Conservation (phyloP, 2,113 vertebrate genomes). For the Himantopus leucocephalus region DNA sequence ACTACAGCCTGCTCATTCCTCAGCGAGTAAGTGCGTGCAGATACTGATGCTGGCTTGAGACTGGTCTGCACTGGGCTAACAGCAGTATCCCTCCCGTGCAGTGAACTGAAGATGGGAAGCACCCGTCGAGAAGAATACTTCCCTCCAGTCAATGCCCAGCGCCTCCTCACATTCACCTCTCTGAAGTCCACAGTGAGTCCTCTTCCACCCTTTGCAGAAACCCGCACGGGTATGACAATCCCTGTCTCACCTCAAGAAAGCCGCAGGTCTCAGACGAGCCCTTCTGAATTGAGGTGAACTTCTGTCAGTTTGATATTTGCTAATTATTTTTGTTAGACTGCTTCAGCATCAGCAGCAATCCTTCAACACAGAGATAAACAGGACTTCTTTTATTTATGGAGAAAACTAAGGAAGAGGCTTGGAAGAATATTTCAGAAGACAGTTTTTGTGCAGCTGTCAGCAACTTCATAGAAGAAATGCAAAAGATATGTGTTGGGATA, state of each 20-base stretch:
- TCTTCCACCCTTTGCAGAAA: neutral
- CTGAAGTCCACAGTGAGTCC: neutral
- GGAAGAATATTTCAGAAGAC: neutral
- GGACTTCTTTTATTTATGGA: neutral
- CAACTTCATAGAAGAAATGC: neutral
- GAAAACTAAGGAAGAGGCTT: neutral
- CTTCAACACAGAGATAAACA: neutral
- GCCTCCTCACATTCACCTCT: neutral
- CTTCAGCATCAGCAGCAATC: neutral
- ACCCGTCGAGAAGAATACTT: neutral
- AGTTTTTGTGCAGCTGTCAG: neutral
- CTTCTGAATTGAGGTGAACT: neutral
- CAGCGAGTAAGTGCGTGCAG: neutral
- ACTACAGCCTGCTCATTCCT: neutral
- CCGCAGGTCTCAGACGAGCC: neutral
- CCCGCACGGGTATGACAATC: accelerated
- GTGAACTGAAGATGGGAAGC: neutral
- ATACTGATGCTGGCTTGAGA: neutral
- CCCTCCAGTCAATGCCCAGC: neutral
- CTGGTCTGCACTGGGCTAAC: neutral
- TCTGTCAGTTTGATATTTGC: neutral
- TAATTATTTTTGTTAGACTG: neutral
- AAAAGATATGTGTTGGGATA: neutral
- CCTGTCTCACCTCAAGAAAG: neutral
- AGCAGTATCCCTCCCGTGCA: neutral